Percentiles rank a stretch among this genome's conserved stretches.
Evolutionary conservation across 2,888 invertebrate genomes (phyloP).

Genomic region (Dexiosoma caninum): DNA sequence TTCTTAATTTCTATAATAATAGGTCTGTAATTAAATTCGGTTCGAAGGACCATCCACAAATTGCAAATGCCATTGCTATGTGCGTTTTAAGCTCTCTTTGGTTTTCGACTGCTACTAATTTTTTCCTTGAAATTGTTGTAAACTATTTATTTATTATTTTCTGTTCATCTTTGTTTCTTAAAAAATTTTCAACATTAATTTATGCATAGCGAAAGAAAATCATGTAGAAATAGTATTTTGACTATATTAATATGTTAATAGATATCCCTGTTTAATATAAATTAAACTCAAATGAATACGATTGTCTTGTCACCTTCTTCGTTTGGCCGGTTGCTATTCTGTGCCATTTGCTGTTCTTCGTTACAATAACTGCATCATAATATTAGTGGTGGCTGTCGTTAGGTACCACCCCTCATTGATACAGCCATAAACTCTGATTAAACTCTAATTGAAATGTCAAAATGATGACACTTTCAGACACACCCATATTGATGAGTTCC

Average conservation of each 20-base stretch:
- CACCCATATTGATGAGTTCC: constrained; percentile 64
- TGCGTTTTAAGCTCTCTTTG: too few species aligned
- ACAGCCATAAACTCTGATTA: constrained; percentile 65
- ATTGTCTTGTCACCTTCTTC: constrained; percentile 7
- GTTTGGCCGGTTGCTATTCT: neutral
- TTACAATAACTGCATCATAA: constrained; percentile 6
- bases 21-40: too few species aligned
- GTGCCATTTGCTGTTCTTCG: constrained; percentile 1
- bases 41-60: too few species aligned
- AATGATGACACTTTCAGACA: constrained; percentile 62
- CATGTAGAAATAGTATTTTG: neutral
- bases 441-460: constrained; percentile 66
- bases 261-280: neutral
- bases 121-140: too few species aligned
- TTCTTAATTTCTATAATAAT: too few species aligned
- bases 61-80: too few species aligned
- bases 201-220: too few species aligned
- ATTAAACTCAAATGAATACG: neutral
- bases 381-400: constrained; percentile 29
- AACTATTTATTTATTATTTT: too few species aligned
- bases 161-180: too few species aligned
- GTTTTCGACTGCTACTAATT: too few species aligned
- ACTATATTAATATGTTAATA: neutral
- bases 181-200: too few species aligned
- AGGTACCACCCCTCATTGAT: constrained; percentile 57